Conservation (phyloP, 1,140 invertebrate genomes). For the Streblospio benedicti region DNA sequence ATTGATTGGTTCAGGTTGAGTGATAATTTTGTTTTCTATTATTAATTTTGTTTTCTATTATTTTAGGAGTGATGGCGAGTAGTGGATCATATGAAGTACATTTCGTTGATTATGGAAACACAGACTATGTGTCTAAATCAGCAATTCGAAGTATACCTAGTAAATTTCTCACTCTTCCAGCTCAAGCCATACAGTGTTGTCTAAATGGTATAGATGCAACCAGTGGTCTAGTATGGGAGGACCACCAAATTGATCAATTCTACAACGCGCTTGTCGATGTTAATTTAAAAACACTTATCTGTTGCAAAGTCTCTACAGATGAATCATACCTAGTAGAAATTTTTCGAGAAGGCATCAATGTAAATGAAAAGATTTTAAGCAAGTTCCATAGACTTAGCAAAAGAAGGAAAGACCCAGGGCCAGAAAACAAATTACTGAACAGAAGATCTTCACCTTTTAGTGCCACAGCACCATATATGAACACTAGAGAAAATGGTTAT, state of each 20-base stretch:
- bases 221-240: not conserved
- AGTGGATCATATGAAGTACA: too few species aligned
- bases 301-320: not conserved
- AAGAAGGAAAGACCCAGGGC: too few species aligned
- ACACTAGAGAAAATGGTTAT: too few species aligned
- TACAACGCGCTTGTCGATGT: not conserved
- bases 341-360: not conserved
- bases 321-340: not conserved
- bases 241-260: not conserved
- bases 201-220: not conserved
- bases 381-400: not conserved
- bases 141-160: not conserved
- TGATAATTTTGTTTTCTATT: too few species aligned
- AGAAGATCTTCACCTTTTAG: too few species aligned
- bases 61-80: too few species aligned
- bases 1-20: too few species aligned
- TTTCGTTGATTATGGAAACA: conserved; percentile 2
- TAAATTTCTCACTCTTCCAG: not conserved
- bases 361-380: not conserved
- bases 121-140: not conserved
- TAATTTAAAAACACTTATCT: not conserved
- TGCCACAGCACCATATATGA: too few species aligned
- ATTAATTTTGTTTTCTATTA: too few species aligned
- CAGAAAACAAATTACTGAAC: too few species aligned
- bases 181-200: not conserved